phyloP scores from a whole-genome alignment of 2,888 invertebrate species.

The Epiblema foenella region DNA sequence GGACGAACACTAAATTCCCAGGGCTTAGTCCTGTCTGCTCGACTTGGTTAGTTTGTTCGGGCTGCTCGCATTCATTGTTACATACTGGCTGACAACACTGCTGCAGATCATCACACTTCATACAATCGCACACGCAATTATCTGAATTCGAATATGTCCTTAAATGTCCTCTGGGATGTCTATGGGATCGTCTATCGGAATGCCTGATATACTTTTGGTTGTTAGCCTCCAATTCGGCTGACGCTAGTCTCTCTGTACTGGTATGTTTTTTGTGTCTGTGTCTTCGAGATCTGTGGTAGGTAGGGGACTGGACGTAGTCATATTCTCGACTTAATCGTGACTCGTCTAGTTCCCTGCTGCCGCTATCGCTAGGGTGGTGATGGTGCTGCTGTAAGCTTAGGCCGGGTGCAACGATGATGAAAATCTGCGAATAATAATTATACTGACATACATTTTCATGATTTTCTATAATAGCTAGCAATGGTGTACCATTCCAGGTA shows the following conservation, averaged over 20 bases:
- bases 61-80: slow-evolving; percentile 6
- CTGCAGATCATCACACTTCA: slow-evolving; percentile 36
- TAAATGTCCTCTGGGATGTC: not conserved
- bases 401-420: slow-evolving; percentile 16
- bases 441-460: too few relatives aligned
- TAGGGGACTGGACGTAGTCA: not conserved
- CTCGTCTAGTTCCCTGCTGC: not conserved
- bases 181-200: not conserved
- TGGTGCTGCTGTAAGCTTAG: slow-evolving; percentile 14
- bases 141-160: not conserved
- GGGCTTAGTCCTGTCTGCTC: not conserved
- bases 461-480: too few relatives aligned
- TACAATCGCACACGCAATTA: slow-evolving; percentile 43
- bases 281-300: not conserved
- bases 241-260: not conserved
- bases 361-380: not conserved
- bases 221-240: not conserved
- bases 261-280: not conserved
- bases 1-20: slow-evolving; percentile 43
- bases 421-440: slow-evolving; percentile 14
- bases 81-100: slow-evolving; percentile 40
- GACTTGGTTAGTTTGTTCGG: not conserved
- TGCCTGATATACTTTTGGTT: not conserved
- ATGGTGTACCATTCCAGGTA: too few relatives aligned
- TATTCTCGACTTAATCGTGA: not conserved